These are phyloP conservation scores for Odontamblyopus rebecca DNA, from an alignment of 2,797 vertebrate genomes.

Conservation along the genomic window DNA sequence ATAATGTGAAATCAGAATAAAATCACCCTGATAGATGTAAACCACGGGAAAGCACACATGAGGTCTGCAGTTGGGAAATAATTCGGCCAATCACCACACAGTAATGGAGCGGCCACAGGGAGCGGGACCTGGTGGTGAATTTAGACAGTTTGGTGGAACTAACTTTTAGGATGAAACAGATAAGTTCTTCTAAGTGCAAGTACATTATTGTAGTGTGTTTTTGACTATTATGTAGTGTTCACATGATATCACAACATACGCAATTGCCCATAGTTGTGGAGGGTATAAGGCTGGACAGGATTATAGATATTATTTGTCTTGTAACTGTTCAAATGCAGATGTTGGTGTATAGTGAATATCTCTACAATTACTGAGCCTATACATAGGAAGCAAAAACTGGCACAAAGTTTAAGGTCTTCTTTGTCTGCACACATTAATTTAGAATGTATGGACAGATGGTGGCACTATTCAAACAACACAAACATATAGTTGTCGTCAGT, in stretches of 20 bases:
- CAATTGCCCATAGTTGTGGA: neutral
- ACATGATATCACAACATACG: neutral
- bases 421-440: too few relatives aligned
- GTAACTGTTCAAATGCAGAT: too few relatives aligned
- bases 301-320: too few relatives aligned
- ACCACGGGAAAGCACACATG: conserved; percentile 19
- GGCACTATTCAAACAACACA: too few relatives aligned
- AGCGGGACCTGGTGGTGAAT: conserved; percentile 33
- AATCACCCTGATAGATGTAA: conserved; percentile 40
- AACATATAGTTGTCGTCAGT: too few relatives aligned
- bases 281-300: neutral
- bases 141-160: conserved; percentile 28
- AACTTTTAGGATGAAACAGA: neutral
- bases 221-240: neutral
- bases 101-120: conserved; percentile 49
- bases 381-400: too few relatives aligned
- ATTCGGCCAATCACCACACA: conserved; percentile 46
- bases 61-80: conserved; percentile 20
- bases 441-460: too few relatives aligned
- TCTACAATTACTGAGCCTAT: too few relatives aligned
- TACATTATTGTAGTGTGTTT: neutral
- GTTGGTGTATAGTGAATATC: too few relatives aligned
- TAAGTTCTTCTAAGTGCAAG: neutral
- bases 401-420: too few relatives aligned
- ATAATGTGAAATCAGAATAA: conserved; percentile 34